Evolutionary conservation across 2,888 invertebrate species (phyloP).

Genomic region (Mimachlamys varia): DNA sequence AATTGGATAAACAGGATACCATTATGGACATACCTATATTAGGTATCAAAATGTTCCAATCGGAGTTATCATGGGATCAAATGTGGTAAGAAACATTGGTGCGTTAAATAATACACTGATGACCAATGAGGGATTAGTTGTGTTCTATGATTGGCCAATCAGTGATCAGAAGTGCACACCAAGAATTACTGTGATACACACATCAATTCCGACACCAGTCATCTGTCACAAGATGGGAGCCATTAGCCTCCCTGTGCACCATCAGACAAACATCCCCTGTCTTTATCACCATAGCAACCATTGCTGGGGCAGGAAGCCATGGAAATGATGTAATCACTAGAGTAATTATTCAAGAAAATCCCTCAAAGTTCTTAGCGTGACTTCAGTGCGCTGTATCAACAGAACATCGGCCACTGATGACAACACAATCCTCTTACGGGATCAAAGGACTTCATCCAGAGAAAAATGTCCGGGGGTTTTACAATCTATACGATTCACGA

Average conservation of each 20-base stretch:
- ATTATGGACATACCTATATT: no score
- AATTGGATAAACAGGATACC: no score
- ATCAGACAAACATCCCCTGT: neutral
- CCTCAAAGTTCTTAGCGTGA: conserved; percentile 17
- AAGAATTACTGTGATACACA: neutral
- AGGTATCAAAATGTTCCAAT: no score
- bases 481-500: neutral
- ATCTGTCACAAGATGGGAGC: neutral
- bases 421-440: conserved; percentile 11
- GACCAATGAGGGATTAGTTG: neutral
- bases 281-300: conserved; percentile 27
- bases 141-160: neutral
- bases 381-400: neutral
- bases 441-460: neutral
- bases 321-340: conserved; percentile 22
- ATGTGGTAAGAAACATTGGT: neutral
- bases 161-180: neutral
- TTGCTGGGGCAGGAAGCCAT: neutral
- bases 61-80: neutral
- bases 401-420: neutral
- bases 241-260: neutral
- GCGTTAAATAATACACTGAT: neutral
- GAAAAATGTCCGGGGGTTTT: neutral
- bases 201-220: neutral
- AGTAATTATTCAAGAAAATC: conserved; percentile 32